These are phyloP conservation scores for Drosophila parvula DNA, from an alignment of 1,140 invertebrate species.

Conservation along the genomic window DNA sequence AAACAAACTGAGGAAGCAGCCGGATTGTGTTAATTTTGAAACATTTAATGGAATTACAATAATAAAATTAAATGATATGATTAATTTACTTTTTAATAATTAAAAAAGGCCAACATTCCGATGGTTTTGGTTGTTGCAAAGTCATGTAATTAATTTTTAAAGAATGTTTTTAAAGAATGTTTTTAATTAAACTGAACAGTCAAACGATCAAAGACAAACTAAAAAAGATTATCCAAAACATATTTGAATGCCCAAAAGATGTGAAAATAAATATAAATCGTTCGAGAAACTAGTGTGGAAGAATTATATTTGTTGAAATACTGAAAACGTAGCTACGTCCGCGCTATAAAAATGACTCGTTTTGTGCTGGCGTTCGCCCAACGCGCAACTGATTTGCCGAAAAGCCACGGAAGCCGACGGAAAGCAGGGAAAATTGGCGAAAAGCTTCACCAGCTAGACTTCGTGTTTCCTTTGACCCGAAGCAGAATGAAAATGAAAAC, in stretches of 20 bases:
- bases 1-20: not conserved
- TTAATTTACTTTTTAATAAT: no score
- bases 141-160: not conserved
- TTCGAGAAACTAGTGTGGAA: conserved; percentile 3
- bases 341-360: conserved; percentile 29
- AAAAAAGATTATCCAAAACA: not conserved
- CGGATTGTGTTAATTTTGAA: no score
- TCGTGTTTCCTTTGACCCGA: conserved; percentile 54
- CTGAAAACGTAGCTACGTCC: conserved; percentile 28
- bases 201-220: not conserved
- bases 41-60: no score
- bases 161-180: not conserved
- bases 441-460: conserved; percentile 49
- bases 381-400: conserved; percentile 71
- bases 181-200: not conserved
- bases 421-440: conserved; percentile 22
- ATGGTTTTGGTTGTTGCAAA: not conserved
- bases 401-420: conserved; percentile 28
- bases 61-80: no score
- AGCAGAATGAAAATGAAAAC: conserved; percentile 34
- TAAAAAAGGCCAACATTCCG: no score
- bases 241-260: no score
- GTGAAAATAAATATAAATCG: not conserved
- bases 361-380: conserved; percentile 66
- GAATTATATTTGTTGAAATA: conserved; percentile 18